These are phyloP conservation scores for Dolomedes plantarius DNA, from an alignment of 2,888 invertebrate genomes.

Conservation along the genomic window DNA sequence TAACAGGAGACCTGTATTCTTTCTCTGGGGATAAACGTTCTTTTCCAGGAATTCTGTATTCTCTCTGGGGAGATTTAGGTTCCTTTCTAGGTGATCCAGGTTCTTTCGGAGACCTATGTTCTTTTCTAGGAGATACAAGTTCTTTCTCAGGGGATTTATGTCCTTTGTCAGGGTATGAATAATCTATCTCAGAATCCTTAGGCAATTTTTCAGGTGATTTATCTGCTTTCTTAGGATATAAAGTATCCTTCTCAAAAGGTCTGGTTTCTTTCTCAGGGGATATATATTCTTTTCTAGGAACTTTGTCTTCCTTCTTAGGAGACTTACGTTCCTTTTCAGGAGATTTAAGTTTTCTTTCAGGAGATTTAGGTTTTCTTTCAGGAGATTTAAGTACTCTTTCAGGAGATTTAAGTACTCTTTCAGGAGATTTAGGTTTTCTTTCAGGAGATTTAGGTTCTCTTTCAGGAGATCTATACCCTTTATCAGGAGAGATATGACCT, in stretches of 20 bases:
- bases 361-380: neutral
- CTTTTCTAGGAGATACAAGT: neutral
- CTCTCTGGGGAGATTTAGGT: neutral
- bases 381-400: neutral
- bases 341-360: neutral
- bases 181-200: neutral
- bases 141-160: neutral
- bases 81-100: conserved; percentile 1
- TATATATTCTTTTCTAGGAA: neutral
- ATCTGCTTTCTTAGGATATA: neutral
- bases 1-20: too few relatives aligned
- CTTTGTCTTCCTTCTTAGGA: neutral
- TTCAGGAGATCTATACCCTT: neutral
- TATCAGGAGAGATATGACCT: neutral
- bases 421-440: neutral
- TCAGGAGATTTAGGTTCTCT: neutral
- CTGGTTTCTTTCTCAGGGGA: neutral
- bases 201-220: neutral
- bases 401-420: neutral
- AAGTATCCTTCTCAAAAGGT: neutral
- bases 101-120: neutral
- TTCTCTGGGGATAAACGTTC: neutral
- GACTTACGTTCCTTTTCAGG: neutral
- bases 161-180: neutral
- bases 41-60: neutral